These are phyloP conservation scores for Drosophila phalerata DNA, from an alignment of 2,888 invertebrate species.

Conservation along the genomic window DNA sequence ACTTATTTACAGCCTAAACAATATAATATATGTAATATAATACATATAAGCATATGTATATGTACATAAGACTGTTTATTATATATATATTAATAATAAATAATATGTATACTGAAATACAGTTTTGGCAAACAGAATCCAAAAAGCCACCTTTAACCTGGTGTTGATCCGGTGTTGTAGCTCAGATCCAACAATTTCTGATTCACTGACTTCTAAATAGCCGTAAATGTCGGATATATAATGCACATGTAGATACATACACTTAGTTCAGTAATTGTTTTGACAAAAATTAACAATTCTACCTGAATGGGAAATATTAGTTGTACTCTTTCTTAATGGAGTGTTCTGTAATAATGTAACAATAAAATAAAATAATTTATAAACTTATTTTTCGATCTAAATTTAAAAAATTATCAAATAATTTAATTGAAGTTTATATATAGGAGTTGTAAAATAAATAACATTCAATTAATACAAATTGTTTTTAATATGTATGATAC, in stretches of 20 bases:
- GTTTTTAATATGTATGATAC: too few relatives aligned
- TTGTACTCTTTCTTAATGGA: too few relatives aligned
- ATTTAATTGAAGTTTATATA: too few relatives aligned
- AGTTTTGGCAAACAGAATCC: not conserved
- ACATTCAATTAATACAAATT: too few relatives aligned
- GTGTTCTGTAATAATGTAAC: too few relatives aligned
- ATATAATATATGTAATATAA: too few relatives aligned
- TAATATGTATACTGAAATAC: not conserved
- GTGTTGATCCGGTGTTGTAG: slow-evolving; percentile 4
- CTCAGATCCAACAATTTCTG: slow-evolving; percentile 1
- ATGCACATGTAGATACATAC: not conserved
- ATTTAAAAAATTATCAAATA: too few relatives aligned
- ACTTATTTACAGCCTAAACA: not conserved
- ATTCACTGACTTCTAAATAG: slow-evolving; percentile 12
- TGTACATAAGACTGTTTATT: too few relatives aligned
- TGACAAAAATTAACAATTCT: not conserved
- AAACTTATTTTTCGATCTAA: too few relatives aligned
- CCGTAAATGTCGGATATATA: slow-evolving; percentile 10
- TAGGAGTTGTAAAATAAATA: too few relatives aligned
- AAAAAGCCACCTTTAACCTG: not conserved
- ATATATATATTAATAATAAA: not conserved
- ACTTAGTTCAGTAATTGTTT: not conserved
- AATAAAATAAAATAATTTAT: too few relatives aligned
- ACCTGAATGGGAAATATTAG: too few relatives aligned
- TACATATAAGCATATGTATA: not conserved